Evolutionary conservation across 2,888 invertebrate genomes (phyloP).

Genomic region (Alcis repandata): DNA sequence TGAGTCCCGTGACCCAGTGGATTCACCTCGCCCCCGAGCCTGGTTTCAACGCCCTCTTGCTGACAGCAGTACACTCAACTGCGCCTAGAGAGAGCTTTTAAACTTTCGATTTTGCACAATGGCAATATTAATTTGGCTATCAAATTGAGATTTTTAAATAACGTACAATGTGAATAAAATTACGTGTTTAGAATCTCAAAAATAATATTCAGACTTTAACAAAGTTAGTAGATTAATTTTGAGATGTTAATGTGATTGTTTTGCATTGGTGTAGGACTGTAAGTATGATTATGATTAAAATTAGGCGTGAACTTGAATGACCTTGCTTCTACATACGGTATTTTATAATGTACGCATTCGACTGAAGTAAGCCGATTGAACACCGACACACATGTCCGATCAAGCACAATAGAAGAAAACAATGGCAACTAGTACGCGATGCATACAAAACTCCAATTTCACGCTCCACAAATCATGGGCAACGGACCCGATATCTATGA

Average conservation of each 20-base stretch:
- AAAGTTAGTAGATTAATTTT: neutral
- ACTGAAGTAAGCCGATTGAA: slow-evolving; percentile 19
- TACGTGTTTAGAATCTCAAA: neutral
- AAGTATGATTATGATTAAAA: no score
- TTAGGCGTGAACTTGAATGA: neutral
- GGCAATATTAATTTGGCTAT: neutral
- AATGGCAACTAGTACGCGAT: slow-evolving; percentile 53
- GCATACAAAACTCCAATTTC: slow-evolving; percentile 60
- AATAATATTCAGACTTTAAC: neutral
- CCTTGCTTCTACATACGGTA: slow-evolving; percentile 11
- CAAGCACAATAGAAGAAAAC: slow-evolving; percentile 60
- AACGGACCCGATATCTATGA: slow-evolving; percentile 41
- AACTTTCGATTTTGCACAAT: slow-evolving; percentile 30
- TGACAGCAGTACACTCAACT: slow-evolving; percentile 54
- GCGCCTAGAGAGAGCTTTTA: slow-evolving; percentile 27
- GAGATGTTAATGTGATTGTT: neutral
- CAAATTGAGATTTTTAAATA: neutral
- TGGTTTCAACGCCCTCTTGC: slow-evolving; percentile 61
- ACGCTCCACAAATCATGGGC: slow-evolving; percentile 54
- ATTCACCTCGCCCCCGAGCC: slow-evolving; percentile 60
- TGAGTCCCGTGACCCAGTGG: slow-evolving; percentile 76
- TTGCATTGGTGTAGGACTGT: no score
- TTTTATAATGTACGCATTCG: slow-evolving; percentile 23
- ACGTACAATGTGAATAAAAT: no score
- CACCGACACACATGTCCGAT: slow-evolving; percentile 59